These are phyloP conservation scores for Anastrepha ludens DNA, from an alignment of 1,140 invertebrate genomes.

Conservation along the genomic window DNA sequence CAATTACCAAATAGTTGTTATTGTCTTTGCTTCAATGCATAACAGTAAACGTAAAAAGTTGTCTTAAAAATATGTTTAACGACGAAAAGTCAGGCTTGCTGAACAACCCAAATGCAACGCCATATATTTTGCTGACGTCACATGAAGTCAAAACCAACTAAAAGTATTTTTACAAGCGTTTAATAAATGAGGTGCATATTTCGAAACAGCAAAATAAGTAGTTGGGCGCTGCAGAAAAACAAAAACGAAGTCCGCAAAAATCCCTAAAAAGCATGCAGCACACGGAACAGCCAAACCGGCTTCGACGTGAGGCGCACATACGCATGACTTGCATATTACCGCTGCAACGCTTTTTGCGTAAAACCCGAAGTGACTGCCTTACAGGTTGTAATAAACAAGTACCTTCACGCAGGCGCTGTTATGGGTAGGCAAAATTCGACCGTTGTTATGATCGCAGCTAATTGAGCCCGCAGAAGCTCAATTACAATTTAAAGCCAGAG, in stretches of 20 bases:
- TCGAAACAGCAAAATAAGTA: neutral
- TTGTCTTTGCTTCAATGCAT: neutral
- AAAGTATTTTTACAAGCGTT: neutral
- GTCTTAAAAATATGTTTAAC: neutral
- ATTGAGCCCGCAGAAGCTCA: neutral
- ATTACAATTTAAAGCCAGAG: neutral
- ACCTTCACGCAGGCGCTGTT: neutral
- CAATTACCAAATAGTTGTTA: neutral
- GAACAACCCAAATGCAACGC: neutral
- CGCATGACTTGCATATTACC: neutral
- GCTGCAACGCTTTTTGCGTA: neutral
- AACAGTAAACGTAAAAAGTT: too few species aligned
- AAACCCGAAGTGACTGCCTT: neutral
- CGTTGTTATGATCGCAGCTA: neutral
- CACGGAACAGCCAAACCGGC: neutral
- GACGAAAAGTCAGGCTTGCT: neutral
- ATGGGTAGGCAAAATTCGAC: neutral
- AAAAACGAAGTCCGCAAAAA: neutral
- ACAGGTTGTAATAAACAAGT: conserved; percentile 7
- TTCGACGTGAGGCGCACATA: neutral
- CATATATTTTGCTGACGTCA: neutral
- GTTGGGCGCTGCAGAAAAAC: neutral
- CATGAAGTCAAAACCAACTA: neutral
- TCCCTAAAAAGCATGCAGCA: neutral
- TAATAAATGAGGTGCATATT: neutral